Evolutionary conservation across 1,140 invertebrate species (phyloP), one percentile per base, ranked within the genome.

Genomic region (Sweltsa coloradensis): DNA sequence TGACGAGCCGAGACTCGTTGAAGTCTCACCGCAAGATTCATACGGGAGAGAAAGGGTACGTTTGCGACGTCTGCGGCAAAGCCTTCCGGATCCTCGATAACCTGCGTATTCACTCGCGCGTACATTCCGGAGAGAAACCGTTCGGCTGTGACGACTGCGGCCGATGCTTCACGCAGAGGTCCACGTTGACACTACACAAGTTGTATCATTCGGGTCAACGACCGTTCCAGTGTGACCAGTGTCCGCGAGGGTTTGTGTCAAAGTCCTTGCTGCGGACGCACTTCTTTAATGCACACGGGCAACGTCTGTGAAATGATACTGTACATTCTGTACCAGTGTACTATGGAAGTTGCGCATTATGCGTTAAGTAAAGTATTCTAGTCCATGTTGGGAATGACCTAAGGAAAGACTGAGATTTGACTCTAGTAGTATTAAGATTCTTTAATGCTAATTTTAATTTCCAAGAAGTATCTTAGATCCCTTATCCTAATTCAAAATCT

Each of bases 201-300:
- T 57, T 70, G 24, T 77, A 79, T 55, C 83, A 87, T 64, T 84
- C 80, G 19, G 84, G 84, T 6, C 79, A 85, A 55, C 72, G 81
- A 51, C 84, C 84, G 0, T 86, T 83, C 60, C 72, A 73, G 53
- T 87, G 83, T 59, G 58, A 1, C 60, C 57, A 47, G 39, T 37
- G 9, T 27, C 53, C 45, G 3, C 61, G 59, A 48, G 50, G 51
- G 1, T 63, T 63, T 42, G 52, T 61, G 5, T 56, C 60, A 1
- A 52, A 45, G 0, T 55, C 53, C 1, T 49, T 55, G 11, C 41
- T 65, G 3, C 55, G 49, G 39, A 62, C 55, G 14, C 62, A 65
- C 42, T n/a, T n/a, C n/a, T n/a, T n/a, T n/a, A n/a, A n/a, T n/a
- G n/a, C n/a, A n/a, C n/a, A n/a, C n/a, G n/a, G n/a, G n/a, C n/a